Evolutionary conservation across 2,888 invertebrate species (phyloP).

Genomic region (Cylloceria caligata): DNA sequence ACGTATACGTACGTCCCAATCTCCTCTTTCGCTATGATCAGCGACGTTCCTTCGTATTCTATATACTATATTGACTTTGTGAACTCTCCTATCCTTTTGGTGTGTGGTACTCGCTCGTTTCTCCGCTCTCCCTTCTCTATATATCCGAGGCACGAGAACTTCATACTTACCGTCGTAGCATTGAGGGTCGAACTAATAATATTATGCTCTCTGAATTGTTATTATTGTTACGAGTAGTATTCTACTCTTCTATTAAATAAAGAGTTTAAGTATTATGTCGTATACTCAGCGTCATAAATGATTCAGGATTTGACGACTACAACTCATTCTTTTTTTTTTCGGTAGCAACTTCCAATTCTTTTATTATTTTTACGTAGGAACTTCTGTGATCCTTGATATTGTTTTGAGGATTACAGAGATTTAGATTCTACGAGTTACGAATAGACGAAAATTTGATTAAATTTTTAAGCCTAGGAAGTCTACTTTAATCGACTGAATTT

Average conservation of each 20-base stretch:
- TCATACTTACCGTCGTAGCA: slow-evolving; percentile 59
- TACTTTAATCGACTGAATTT: no score
- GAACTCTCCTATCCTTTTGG: slow-evolving; percentile 55
- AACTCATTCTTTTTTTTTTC: neutral
- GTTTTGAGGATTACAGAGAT: neutral
- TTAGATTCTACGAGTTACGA: neutral
- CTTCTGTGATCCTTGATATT: neutral
- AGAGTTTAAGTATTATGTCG: slow-evolving; percentile 43
- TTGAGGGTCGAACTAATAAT: slow-evolving; percentile 65
- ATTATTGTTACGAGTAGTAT: slow-evolving; percentile 58
- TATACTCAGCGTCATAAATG: slow-evolving; percentile 15
- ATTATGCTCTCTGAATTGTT: slow-evolving; percentile 61
- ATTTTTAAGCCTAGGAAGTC: no score
- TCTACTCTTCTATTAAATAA: slow-evolving; percentile 60
- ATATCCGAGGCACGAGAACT: slow-evolving; percentile 38
- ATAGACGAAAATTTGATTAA: no score
- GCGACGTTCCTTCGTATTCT: slow-evolving; percentile 69
- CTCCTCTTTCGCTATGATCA: slow-evolving; percentile 73
- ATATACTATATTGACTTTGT: slow-evolving; percentile 64
- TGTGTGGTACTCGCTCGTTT: slow-evolving; percentile 28
- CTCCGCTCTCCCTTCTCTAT: neutral
- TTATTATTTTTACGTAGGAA: neutral
- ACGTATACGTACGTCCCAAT: slow-evolving; percentile 61
- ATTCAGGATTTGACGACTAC: slow-evolving; percentile 24
- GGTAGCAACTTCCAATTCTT: slow-evolving; percentile 23